phyloP scores from a whole-genome alignment of 2,797 vertebrate genomes.

The Moxostoma hubbsi region DNA sequence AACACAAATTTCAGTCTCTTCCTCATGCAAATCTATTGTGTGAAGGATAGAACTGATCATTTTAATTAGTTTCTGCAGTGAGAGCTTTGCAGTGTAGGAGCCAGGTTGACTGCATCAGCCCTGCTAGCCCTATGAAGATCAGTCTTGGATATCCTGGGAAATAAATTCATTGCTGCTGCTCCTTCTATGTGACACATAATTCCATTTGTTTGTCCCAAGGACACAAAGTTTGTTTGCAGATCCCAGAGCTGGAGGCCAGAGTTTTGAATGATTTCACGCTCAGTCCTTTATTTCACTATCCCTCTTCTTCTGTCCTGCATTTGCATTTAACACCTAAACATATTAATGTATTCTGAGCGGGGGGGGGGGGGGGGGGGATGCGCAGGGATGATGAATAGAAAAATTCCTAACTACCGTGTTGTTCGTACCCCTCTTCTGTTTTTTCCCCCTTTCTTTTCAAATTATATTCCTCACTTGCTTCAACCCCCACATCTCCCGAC shows the following conservation, averaged over 20 bases:
- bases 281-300: background rate
- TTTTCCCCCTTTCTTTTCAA: constrained; percentile 60
- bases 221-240: constrained; percentile 92
- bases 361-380: constrained; percentile 37
- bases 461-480: constrained; percentile 59
- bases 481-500: constrained; percentile 63
- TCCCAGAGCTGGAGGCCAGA: constrained; percentile 87
- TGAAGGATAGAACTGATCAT: background rate
- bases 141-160: constrained; percentile 79
- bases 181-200: constrained; percentile 80
- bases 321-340: constrained; percentile 80
- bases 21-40: background rate
- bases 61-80: constrained; percentile 27
- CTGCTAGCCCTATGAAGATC: constrained; percentile 83
- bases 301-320: background rate
- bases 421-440: constrained; percentile 68
- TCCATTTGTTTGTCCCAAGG: too few relatives aligned
- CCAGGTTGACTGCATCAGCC: constrained; percentile 59
- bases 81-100: constrained; percentile 63
- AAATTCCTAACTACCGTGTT: constrained; percentile 82
- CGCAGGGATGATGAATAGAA: constrained; percentile 74
- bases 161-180: constrained; percentile 77
- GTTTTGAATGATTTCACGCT: constrained; percentile 70
- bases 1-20: background rate
- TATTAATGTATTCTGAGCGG: constrained; percentile 82